Conservation (phyloP, 2,888 invertebrate species). For the Stegophylla sp. region DNA sequence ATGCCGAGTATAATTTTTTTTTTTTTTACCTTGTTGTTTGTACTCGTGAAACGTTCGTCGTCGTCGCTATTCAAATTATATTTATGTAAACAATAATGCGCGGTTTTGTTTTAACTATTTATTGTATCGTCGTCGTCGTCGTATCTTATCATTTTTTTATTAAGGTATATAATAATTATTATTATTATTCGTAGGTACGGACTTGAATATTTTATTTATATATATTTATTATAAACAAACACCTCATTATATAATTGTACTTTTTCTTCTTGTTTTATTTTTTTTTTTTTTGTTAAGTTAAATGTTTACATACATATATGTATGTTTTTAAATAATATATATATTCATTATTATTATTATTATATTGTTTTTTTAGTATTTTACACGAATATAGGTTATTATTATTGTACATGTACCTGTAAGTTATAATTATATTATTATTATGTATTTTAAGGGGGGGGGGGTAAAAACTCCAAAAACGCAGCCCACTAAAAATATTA, state of each 20-base stretch:
- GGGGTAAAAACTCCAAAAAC: slow-evolving; percentile 26
- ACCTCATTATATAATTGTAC: slow-evolving; percentile 20
- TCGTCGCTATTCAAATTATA: not conserved
- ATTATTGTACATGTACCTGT: not conserved
- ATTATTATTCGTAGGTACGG: slow-evolving; percentile 45
- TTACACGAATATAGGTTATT: slow-evolving; percentile 12
- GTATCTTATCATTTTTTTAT: slow-evolving; percentile 18
- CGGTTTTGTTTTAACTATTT: slow-evolving; percentile 20
- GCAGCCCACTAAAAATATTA: slow-evolving; percentile 5
- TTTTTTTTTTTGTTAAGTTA: not conserved
- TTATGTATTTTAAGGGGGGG: slow-evolving; percentile 26
- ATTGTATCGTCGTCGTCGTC: not conserved
- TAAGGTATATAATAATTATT: not conserved
- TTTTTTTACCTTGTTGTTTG: too few species aligned
- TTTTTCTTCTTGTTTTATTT: not conserved
- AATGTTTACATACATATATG: not conserved
- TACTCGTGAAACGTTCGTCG: slow-evolving; percentile 4
- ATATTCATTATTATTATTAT: slow-evolving; percentile 27
- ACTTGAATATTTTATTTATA: slow-evolving; percentile 10
- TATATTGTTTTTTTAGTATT: slow-evolving; percentile 28
- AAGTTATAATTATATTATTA: not conserved
- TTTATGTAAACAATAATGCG: not conserved
- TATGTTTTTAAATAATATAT: not conserved
- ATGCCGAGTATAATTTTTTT: not conserved
- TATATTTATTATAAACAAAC: not conserved